A percentile compares a stretch with the other conserved stretches of the same genome.
Evolutionary conservation across 2,797 vertebrate species (phyloP).

Genomic region (Hephaestus fuliginosus): DNA sequence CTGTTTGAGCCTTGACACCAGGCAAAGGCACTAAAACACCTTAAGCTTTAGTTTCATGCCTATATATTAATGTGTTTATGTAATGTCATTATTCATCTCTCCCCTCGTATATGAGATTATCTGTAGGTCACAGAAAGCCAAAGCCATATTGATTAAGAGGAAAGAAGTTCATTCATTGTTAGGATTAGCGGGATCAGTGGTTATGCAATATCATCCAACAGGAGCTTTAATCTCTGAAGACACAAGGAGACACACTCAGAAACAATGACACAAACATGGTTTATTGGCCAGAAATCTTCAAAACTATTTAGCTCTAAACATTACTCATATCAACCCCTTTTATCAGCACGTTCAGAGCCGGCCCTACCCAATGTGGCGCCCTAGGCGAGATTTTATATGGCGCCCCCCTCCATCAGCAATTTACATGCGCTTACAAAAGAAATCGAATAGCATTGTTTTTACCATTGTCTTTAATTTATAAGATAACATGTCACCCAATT

Average conservation of each 20-base stretch:
- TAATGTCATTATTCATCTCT: slow-evolving; percentile 7
- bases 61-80: neutral
- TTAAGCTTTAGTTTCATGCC: neutral
- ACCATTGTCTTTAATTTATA: no score
- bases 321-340: no score
- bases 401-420: no score
- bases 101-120: neutral
- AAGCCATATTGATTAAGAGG: slow-evolving; percentile 38
- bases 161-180: slow-evolving; percentile 28
- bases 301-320: no score
- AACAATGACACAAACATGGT: neutral
- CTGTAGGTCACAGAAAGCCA: slow-evolving; percentile 16
- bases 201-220: slow-evolving; percentile 9
- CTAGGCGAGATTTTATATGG: no score
- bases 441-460: no score
- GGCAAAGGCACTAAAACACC: neutral
- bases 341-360: no score
- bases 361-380: no score
- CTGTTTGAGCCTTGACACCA: neutral
- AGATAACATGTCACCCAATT: no score
- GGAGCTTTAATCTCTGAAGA: neutral
- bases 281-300: neutral
- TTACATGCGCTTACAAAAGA: no score
- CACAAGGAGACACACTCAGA: neutral
- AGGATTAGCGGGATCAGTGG: slow-evolving; percentile 14